Conservation (phyloP, 2,797 vertebrate species). For the Toxotes lorentzi region DNA sequence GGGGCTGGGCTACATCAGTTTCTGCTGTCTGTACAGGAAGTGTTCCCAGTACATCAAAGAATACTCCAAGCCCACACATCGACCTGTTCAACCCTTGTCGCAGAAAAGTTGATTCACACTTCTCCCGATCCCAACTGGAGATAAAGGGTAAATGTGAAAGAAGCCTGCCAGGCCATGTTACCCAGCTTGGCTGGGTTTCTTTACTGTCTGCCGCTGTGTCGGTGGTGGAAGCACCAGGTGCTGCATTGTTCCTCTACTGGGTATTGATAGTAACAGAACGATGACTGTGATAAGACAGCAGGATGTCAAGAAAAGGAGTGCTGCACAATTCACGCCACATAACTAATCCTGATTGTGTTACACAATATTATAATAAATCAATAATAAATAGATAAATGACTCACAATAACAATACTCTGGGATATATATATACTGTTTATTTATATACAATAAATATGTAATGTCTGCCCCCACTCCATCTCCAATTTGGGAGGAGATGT, state of each 20-base stretch:
- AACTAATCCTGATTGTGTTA: slow-evolving; percentile 2
- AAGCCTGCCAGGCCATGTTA: slow-evolving; percentile 24
- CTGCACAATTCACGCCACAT: not conserved
- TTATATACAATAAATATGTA: too few relatives aligned
- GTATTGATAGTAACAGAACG: slow-evolving; percentile 35
- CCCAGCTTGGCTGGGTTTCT: slow-evolving; percentile 32
- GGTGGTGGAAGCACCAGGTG: slow-evolving; percentile 56
- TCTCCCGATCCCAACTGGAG: slow-evolving; percentile 62
- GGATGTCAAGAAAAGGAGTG: slow-evolving; percentile 20
- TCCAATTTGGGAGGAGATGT: too few relatives aligned
- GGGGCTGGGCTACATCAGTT: slow-evolving; percentile 29
- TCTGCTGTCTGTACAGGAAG: slow-evolving; percentile 63
- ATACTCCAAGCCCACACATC: slow-evolving; percentile 27
- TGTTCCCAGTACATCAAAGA: slow-evolving; percentile 62
- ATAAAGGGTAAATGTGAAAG: slow-evolving; percentile 53
- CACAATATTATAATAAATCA: slow-evolving; percentile 6
- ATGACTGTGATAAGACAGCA: slow-evolving; percentile 37
- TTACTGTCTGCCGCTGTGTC: slow-evolving; percentile 38
- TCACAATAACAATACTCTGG: not conserved
- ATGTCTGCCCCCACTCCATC: too few relatives aligned
- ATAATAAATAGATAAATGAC: not conserved
- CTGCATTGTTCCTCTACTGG: slow-evolving; percentile 47
- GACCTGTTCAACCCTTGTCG: slow-evolving; percentile 56
- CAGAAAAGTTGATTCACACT: slow-evolving; percentile 73
- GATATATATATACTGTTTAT: not conserved